Base-by-base conservation (phyloP, 23 tunicate genomes). In the Diplosoma virens region DNA sequence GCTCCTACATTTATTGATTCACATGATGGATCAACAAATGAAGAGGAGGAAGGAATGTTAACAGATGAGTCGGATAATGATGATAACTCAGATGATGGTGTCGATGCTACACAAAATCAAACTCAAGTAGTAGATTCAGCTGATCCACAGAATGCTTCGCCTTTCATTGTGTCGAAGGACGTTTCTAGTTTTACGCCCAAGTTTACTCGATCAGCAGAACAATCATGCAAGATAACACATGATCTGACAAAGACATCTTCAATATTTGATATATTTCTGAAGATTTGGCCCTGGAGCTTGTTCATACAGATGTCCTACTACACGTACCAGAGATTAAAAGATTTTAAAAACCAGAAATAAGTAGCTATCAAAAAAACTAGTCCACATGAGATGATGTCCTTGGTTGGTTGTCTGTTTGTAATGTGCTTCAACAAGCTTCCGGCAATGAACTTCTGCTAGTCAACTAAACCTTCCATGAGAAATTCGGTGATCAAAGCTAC, bases 151-250 rank as follows among this genome's bases (percentile, higher is more conserved):
- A n/a, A n/a, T n/a, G n/a, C n/a, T n/a, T n/a, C n/a, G n/a, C n/a
- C n/a, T n/a, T n/a, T n/a, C 69, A 61, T 34, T 61, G 35, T 61
- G 69, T 61, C 35, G 69, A 27, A 34, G 28, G 69, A 61, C 30
- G 69, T 35, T 61, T 61, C 69, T 27, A 5, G 35, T 61, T 26
- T 61, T 61, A 34, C 28, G 69, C 35, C 69, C 11, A 61, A 61
- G 69, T 61, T 61, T 61, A 27, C 69, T 61, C 30, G 69, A 27
- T 61, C 69, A 61, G 69, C 69, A 61, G 35, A 34, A 61, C 69
- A 35, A 61, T 34, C 28, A 61, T 61, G 69, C 69, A 61, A 5
- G 35, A 61, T 61, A 34, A 61, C 69, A 61, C 69, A 34, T 27
- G 35, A 61, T 34, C 69, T 61, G 69, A 61, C 28, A 61, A 61